Percentiles rank a stretch among this genome's conserved stretches.
Evolutionary conservation across 2,113 vertebrate species (phyloP).

Genomic region (Gambusia holbrooki): DNA sequence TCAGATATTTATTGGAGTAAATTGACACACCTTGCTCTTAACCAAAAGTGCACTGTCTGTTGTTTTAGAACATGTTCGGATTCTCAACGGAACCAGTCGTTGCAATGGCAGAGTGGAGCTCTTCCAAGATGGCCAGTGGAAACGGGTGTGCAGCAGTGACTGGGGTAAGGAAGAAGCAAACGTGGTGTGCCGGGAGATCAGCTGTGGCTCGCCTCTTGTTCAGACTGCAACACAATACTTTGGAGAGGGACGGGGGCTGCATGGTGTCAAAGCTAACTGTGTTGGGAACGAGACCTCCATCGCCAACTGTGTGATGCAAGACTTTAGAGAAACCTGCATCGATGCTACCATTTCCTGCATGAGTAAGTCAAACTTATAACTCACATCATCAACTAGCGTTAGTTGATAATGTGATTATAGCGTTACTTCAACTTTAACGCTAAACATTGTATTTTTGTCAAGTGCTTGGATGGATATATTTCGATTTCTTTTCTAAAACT

Average conservation of each 20-base stretch:
- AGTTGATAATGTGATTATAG: too few relatives aligned
- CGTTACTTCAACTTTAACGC: background rate
- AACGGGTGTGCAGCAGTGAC: slow-evolving; percentile 42
- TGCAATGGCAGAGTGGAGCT: slow-evolving; percentile 65
- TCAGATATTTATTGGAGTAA: too few relatives aligned
- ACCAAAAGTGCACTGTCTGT: background rate
- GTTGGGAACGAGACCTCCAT: slow-evolving; percentile 66
- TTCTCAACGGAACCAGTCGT: slow-evolving; percentile 56
- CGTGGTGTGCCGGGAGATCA: slow-evolving; percentile 53
- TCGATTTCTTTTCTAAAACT: background rate
- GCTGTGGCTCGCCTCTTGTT: slow-evolving; percentile 36
- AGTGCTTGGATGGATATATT: background rate
- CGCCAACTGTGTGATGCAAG: slow-evolving; percentile 35
- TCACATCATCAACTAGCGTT: background rate
- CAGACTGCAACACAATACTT: background rate
- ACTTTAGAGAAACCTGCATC: slow-evolving; percentile 35
- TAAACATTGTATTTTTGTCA: background rate
- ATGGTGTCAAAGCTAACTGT: slow-evolving; percentile 50
- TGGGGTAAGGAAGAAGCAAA: slow-evolving; percentile 19
- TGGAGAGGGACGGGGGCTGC: background rate
- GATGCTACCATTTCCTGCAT: slow-evolving; percentile 49
- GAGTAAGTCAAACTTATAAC: slow-evolving; percentile 42
- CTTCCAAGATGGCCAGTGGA: slow-evolving; percentile 42
- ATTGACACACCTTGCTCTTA: too few relatives aligned
- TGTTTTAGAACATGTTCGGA: slow-evolving; percentile 44